phyloP scores from a whole-genome alignment of 2,113 vertebrate genomes.

The Enhydra lutris region DNA sequence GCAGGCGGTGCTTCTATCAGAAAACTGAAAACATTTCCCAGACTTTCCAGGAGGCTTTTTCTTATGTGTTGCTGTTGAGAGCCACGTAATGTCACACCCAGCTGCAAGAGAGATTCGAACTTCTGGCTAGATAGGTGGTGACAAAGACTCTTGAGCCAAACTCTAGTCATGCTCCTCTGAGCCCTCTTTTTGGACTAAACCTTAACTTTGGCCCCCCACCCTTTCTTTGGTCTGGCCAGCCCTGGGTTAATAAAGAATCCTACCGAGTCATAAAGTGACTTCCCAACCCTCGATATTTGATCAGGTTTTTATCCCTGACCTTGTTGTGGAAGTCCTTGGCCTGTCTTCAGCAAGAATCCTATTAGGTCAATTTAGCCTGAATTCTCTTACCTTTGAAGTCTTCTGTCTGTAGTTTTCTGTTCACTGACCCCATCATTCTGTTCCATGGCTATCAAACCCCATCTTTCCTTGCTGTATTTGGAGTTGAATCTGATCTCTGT shows the following conservation, averaged over 20 bases:
- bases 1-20: background rate
- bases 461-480: background rate
- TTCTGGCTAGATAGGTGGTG: background rate
- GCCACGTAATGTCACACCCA: background rate
- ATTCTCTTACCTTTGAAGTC: background rate
- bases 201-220: background rate
- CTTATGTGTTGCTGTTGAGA: background rate
- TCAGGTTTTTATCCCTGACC: background rate
- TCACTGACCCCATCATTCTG: too few relatives aligned
- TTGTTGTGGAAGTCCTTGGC: background rate
- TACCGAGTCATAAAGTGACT: background rate
- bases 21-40: background rate
- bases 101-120: background rate
- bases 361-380: background rate
- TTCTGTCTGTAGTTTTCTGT: background rate
- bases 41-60: background rate
- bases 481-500: background rate
- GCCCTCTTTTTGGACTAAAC: background rate
- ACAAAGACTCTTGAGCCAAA: background rate
- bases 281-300: background rate
- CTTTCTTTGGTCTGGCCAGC: background rate
- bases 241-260: background rate
- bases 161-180: background rate
- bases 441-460: background rate
- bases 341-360: background rate